These are phyloP conservation scores for Megalops atlanticus DNA, from an alignment of 2,113 vertebrate genomes.

Conservation along the genomic window DNA sequence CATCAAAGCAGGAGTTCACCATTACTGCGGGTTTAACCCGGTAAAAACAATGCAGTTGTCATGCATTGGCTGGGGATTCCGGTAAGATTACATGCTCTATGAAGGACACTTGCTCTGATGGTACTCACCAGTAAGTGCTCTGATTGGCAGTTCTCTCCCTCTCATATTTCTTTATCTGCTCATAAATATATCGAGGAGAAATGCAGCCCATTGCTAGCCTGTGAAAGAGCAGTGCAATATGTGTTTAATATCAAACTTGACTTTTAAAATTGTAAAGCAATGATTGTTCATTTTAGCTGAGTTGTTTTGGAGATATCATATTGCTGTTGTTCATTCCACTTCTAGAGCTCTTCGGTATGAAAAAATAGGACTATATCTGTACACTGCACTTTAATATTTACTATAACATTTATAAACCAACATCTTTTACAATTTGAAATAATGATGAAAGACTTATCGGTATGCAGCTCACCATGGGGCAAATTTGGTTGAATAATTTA, in stretches of 20 bases:
- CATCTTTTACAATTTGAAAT: background rate
- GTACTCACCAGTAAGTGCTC: slow-evolving; percentile 78
- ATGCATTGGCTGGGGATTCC: too few species aligned
- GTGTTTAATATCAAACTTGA: background rate
- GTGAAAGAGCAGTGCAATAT: slow-evolving; percentile 40
- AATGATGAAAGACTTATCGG: background rate
- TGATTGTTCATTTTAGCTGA: background rate
- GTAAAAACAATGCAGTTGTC: too few species aligned
- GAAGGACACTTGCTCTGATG: background rate
- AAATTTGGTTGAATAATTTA: slow-evolving; percentile 81
- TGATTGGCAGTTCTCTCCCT: slow-evolving; percentile 75
- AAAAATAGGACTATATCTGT: too few species aligned
- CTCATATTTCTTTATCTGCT: slow-evolving; percentile 77
- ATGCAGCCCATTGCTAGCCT: slow-evolving; percentile 80
- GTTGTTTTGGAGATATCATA: background rate
- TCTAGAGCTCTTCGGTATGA: too few species aligned
- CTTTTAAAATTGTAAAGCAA: background rate
- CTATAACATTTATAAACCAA: too few species aligned
- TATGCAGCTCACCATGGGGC: slow-evolving; percentile 70
- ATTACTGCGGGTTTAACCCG: too few species aligned
- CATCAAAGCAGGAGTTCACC: too few species aligned
- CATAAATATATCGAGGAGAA: slow-evolving; percentile 77
- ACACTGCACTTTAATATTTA: too few species aligned
- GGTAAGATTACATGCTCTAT: too few species aligned
- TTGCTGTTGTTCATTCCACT: too few species aligned